Conservation (phyloP, 2,113 vertebrate genomes). For the Barnardius zonarius region DNA sequence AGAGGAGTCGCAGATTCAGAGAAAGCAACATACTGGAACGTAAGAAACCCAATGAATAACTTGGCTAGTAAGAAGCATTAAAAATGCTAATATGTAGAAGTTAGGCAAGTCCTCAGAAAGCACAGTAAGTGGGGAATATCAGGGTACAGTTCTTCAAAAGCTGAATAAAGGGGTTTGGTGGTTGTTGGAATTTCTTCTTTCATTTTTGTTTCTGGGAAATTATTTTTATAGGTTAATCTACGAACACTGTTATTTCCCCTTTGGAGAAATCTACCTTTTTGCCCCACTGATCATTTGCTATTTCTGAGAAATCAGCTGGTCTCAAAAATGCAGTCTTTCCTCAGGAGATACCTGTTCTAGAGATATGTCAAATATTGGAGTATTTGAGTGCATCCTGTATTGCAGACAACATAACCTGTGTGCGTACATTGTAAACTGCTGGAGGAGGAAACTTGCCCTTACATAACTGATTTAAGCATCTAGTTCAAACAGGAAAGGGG, state of each 20-base stretch:
- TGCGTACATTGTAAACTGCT: not conserved
- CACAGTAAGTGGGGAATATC: not conserved
- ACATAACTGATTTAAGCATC: not conserved
- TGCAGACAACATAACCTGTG: not conserved
- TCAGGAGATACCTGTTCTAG: not conserved
- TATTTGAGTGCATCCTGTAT: not conserved
- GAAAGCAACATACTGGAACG: not conserved
- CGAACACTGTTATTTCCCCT: not conserved
- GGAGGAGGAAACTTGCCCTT: not conserved
- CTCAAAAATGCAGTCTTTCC: not conserved
- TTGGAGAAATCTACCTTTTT: not conserved
- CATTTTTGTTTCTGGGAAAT: not conserved
- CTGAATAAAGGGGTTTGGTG: not conserved
- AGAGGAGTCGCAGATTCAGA: not conserved
- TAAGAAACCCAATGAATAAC: not conserved
- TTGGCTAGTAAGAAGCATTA: not conserved
- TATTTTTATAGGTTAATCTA: not conserved
- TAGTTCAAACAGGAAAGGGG: not conserved
- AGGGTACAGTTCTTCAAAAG: not conserved
- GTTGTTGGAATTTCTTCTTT: not conserved
- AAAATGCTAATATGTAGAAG: not conserved
- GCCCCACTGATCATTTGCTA: not conserved
- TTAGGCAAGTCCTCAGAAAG: not conserved
- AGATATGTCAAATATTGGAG: not conserved
- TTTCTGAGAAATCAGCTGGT: not conserved